These are phyloP conservation scores for Xenentodon cancila DNA, from an alignment of 2,797 vertebrate genomes.

Conservation along the genomic window DNA sequence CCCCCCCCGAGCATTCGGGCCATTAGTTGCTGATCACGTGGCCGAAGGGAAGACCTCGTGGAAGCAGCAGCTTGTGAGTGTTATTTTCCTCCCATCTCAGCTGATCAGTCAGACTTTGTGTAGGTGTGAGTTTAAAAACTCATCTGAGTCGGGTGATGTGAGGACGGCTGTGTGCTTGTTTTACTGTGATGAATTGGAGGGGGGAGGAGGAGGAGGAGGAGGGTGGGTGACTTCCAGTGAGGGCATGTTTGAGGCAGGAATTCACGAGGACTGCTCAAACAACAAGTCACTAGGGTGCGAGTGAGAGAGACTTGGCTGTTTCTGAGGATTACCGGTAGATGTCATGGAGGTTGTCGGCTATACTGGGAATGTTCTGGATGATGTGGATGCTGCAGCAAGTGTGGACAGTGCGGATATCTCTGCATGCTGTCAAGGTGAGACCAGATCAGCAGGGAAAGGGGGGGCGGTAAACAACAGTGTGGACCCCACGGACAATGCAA, in stretches of 20 bases:
- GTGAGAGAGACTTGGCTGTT: slow-evolving; percentile 12
- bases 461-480: not conserved
- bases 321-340: slow-evolving; percentile 2
- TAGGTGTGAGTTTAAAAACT: slow-evolving; percentile 14
- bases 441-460: not conserved
- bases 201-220: slow-evolving; percentile 35
- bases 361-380: slow-evolving; percentile 12
- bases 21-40: slow-evolving; percentile 63
- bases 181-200: not conserved
- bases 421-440: slow-evolving; percentile 16
- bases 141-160: slow-evolving; percentile 56
- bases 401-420: slow-evolving; percentile 1
- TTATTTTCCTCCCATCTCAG: slow-evolving; percentile 41
- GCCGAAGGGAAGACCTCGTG: slow-evolving; percentile 38
- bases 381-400: slow-evolving; percentile 11
- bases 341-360: slow-evolving; percentile 24
- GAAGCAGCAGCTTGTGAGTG: slow-evolving; percentile 36
- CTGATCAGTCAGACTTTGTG: slow-evolving; percentile 14
- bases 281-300: slow-evolving; percentile 30
- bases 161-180: slow-evolving; percentile 54
- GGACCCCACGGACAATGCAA: not conserved
- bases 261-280: slow-evolving; percentile 58
- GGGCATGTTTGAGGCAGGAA: slow-evolving; percentile 72
- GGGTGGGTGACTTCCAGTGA: slow-evolving; percentile 58
- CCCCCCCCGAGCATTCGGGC: slow-evolving; percentile 6